phyloP scores from a whole-genome alignment of 1,140 invertebrate genomes.

The Daktulosphaira vitifoliae region DNA sequence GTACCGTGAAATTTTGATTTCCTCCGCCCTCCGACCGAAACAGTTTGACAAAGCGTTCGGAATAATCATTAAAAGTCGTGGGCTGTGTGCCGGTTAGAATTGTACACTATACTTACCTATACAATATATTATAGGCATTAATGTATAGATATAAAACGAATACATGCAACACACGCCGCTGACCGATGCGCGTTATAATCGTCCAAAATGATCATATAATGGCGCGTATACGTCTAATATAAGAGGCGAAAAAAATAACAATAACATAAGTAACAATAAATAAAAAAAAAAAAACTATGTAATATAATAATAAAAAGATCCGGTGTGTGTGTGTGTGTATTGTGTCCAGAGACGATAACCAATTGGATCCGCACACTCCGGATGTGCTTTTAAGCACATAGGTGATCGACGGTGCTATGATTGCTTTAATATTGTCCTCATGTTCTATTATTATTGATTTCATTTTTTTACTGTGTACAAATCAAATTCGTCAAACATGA shows the following conservation, averaged over 20 bases:
- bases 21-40: neutral
- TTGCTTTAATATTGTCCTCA: neutral
- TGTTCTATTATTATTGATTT: constrained; percentile 17
- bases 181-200: constrained; percentile 10
- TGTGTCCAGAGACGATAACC: constrained; percentile 1
- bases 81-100: neutral
- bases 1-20: constrained; percentile 28
- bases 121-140: no score
- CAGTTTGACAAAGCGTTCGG: constrained; percentile 12
- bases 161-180: neutral
- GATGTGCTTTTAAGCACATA: neutral
- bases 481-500: constrained; percentile 33
- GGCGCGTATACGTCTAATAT: neutral
- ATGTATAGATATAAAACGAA: neutral
- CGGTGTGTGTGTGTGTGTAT: neutral
- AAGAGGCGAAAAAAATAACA: no score
- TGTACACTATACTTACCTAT: no score
- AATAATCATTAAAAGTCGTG: neutral
- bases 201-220: neutral
- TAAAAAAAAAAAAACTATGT: neutral
- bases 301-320: constrained; percentile 23
- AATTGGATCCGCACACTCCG: constrained; percentile 13
- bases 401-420: constrained; percentile 1
- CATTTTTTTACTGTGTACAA: constrained; percentile 11
- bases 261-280: neutral